phyloP scores from a whole-genome alignment of 2,888 invertebrate species.

The Drosophila basisetae region DNA sequence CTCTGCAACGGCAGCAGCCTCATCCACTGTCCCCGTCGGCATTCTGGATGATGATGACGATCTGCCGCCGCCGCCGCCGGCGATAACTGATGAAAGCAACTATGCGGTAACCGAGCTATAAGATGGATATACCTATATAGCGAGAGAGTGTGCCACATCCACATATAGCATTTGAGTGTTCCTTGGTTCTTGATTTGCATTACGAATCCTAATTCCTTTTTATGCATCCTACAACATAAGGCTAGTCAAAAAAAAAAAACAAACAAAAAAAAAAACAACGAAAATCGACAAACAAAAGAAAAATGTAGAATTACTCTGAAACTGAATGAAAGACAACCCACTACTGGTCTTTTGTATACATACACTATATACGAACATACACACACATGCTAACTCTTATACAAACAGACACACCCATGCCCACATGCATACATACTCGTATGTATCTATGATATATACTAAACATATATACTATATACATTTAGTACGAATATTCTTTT shows the following conservation, averaged over 20 bases:
- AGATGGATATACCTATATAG: constrained; percentile 27
- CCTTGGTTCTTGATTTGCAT: constrained; percentile 38
- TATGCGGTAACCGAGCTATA: constrained; percentile 86
- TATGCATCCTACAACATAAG: constrained; percentile 33
- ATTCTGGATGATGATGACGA: constrained; percentile 80
- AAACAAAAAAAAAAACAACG: background rate
- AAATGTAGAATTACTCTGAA: constrained; percentile 23
- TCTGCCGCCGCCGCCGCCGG: constrained; percentile 83
- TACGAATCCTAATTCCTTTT: constrained; percentile 28
- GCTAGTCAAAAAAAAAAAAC: constrained; percentile 36
- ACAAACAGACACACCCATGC: background rate
- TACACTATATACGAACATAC: constrained; percentile 26
- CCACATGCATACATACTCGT: constrained; percentile 5
- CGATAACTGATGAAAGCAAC: constrained; percentile 85
- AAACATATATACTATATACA: constrained; percentile 36
- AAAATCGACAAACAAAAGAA: constrained; percentile 10
- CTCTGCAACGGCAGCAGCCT: constrained; percentile 1
- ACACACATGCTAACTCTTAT: constrained; percentile 10
- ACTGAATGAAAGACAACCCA: constrained; percentile 27
- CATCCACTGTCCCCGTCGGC: constrained; percentile 10
- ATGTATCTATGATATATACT: constrained; percentile 17
- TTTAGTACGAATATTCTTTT: constrained; percentile 62
- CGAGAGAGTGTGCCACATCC: background rate
- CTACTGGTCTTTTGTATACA: constrained; percentile 63
- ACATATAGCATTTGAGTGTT: constrained; percentile 41